Base-by-base conservation (phyloP, 2,797 vertebrate genomes). In the Novumbra hubbsi region DNA sequence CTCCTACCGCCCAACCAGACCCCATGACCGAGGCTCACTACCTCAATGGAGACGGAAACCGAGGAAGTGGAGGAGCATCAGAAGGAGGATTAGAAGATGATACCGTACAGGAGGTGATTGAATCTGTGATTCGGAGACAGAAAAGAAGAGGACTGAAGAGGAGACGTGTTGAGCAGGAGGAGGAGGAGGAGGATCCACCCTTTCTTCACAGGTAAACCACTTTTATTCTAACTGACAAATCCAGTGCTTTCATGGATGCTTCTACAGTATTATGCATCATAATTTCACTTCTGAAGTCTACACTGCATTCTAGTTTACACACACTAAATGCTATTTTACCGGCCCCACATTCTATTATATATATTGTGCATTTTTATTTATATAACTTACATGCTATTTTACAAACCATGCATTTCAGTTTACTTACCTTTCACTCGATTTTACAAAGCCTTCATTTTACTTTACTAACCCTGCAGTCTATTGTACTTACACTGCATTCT, bases 61-160 rank as follows among this genome's bases (percentile, higher is more conserved):
- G 21, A 68, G 86, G 78, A 73, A 83, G 81, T 80, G 48, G 83
- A 73, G 73, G 88, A 85, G 27, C 87, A 81, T 5, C 72, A 12
- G 76, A 70, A 70, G 73, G 86, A 80, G 80, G 70, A 63, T 83
- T 80, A 45, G 80, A 38, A 21, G 68, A 77, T 1, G 76, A 80
- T 70, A 67, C 77, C 0, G 73, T 92, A 71, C 94, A 88, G 0
- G 95, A 95, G 17, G 94, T 93, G 80, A 95, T 95, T 0, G 95
- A 96, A 38, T 86, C 91, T 2, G 95, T 95, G 66, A 93, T 95
- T 81, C 96, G 95, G 78, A 95, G 94, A 32, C 94, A 80, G 82
- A 93, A 91, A 84, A 94, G 91, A 73, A 94, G 93, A 72, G 95
- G 94, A 5, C 93, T 94, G 69, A 91, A 92, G 84, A 94, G 92